Percentiles rank a stretch among this genome's conserved stretches.
Evolutionary conservation across 2,113 vertebrate genomes (phyloP).

Genomic region (Oreochromis niloticus): DNA sequence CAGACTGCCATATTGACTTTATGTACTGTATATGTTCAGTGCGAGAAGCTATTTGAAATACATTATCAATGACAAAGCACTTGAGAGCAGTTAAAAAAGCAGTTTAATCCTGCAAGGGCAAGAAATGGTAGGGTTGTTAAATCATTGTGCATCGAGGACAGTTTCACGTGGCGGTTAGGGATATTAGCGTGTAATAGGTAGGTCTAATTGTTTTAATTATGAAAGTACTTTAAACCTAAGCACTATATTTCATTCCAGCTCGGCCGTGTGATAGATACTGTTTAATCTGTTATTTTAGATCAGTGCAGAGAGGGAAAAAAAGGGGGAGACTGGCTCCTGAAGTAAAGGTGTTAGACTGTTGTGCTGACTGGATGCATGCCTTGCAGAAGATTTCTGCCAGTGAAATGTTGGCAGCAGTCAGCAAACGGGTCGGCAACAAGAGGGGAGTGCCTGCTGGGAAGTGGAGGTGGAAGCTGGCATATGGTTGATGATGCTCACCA

Average conservation of each 20-base stretch:
- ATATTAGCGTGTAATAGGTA: constrained; percentile 7
- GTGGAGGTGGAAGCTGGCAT: constrained; percentile 64
- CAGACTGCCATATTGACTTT: constrained; percentile 26
- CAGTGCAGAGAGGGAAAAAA: background rate
- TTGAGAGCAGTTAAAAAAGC: background rate
- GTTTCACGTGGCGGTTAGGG: background rate
- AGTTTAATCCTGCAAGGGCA: background rate
- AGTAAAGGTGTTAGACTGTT: constrained; percentile 57
- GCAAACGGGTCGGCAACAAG: constrained; percentile 42
- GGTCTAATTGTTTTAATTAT: constrained; percentile 24
- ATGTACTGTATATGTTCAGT: constrained; percentile 11
- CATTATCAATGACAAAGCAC: constrained; percentile 23
- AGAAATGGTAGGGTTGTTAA: background rate
- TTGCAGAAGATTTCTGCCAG: constrained; percentile 45
- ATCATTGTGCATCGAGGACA: background rate
- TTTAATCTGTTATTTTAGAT: constrained; percentile 35
- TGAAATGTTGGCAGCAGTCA: constrained; percentile 52
- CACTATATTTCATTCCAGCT: background rate
- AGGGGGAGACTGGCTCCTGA: constrained; percentile 13
- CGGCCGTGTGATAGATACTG: background rate
- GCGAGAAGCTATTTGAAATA: constrained; percentile 6
- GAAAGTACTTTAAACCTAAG: constrained; percentile 13
- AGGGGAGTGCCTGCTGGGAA: constrained; percentile 65
- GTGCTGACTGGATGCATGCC: constrained; percentile 48
- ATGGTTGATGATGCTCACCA: constrained; percentile 32